Percentiles rank a stretch among this genome's conserved stretches.
Conservation (phyloP, 1,140 invertebrate genomes). For the Dufourea novaeangliae region DNA sequence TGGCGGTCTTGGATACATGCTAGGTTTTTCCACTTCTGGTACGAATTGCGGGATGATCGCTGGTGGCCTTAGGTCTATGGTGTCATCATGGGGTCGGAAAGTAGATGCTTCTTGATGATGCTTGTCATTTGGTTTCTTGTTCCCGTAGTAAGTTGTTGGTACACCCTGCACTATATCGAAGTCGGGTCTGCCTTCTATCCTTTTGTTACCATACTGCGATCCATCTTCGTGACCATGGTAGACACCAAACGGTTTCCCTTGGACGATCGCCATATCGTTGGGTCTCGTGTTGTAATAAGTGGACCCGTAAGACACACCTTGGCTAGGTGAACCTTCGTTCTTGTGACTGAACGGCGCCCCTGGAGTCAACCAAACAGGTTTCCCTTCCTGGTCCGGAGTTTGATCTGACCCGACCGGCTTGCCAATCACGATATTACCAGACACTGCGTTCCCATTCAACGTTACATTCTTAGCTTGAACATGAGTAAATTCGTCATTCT, state of each 20-base stretch:
- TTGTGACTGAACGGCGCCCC: slow-evolving; percentile 31
- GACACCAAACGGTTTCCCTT: slow-evolving; percentile 72
- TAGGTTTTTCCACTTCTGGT: slow-evolving; percentile 56
- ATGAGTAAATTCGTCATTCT: neutral
- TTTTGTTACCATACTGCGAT: slow-evolving; percentile 60
- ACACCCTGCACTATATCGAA: slow-evolving; percentile 69
- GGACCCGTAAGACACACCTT: slow-evolving; percentile 24
- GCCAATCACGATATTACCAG: slow-evolving; percentile 50
- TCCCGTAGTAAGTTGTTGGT: slow-evolving; percentile 46
- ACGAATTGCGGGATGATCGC: slow-evolving; percentile 65
- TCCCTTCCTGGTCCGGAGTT: slow-evolving; percentile 38
- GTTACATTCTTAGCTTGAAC: slow-evolving; percentile 21
- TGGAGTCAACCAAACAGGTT: slow-evolving; percentile 15
- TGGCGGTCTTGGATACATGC: slow-evolving; percentile 65
- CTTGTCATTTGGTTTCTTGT: slow-evolving; percentile 20
- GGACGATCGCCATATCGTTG: slow-evolving; percentile 67
- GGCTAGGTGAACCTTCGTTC: neutral
- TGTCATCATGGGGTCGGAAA: slow-evolving; percentile 51
- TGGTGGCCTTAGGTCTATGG: slow-evolving; percentile 71
- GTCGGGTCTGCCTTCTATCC: slow-evolving; percentile 50
- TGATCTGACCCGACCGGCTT: slow-evolving; percentile 55
- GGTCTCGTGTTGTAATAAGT: slow-evolving; percentile 46
- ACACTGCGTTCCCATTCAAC: slow-evolving; percentile 45
- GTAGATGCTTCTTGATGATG: slow-evolving; percentile 30
- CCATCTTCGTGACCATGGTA: slow-evolving; percentile 58